These are phyloP conservation scores for Antheraea pernyi DNA, from an alignment of 1,140 invertebrate genomes.

Conservation along the genomic window DNA sequence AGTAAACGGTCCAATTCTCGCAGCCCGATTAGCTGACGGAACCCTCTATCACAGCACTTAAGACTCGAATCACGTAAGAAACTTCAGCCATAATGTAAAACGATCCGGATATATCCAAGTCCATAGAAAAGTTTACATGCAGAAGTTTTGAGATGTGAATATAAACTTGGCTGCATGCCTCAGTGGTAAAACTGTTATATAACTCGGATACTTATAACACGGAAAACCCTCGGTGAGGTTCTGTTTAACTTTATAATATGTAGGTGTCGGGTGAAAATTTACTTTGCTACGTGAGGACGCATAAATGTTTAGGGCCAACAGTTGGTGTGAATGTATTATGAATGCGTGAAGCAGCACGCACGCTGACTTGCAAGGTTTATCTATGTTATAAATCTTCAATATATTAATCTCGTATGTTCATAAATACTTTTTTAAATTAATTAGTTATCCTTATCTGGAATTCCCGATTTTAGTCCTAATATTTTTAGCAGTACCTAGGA, in stretches of 20 bases:
- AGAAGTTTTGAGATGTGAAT: not conserved
- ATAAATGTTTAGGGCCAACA: not conserved
- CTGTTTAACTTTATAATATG: constrained; percentile 1
- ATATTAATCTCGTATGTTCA: not conserved
- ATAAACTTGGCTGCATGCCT: not conserved
- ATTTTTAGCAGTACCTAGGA: too few species aligned
- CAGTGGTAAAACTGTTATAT: not conserved
- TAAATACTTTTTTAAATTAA: not conserved
- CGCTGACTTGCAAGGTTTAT: not conserved
- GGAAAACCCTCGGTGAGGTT: not conserved
- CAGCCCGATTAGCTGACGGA: not conserved
- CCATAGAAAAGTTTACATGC: constrained; percentile 2
- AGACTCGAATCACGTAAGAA: not conserved
- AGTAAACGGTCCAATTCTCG: not conserved
- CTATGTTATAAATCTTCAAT: not conserved
- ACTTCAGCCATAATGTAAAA: constrained; percentile 1
- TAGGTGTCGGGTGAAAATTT: not conserved
- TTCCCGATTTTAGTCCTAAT: too few species aligned
- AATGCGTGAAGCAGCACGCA: not conserved
- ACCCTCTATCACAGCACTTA: not conserved
- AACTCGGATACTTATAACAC: not conserved
- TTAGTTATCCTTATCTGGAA: too few species aligned
- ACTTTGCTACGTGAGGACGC: not conserved
- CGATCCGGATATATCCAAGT: not conserved
- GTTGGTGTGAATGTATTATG: constrained; percentile 2